These are phyloP conservation scores for Cotesia vestalis DNA, from an alignment of 1,140 invertebrate genomes.

Conservation along the genomic window DNA sequence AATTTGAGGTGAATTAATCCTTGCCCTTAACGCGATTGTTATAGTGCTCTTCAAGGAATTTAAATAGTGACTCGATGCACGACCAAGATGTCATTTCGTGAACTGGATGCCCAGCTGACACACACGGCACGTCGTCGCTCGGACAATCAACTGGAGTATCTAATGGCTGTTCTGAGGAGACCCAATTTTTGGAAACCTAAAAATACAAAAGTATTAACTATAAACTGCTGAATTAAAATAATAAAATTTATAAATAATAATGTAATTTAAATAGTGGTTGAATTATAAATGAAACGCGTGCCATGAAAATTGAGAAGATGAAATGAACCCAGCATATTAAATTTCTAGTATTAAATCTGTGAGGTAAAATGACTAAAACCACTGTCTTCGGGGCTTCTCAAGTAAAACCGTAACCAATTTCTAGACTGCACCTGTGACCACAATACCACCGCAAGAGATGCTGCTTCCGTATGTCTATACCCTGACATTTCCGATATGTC, in stretches of 20 bases:
- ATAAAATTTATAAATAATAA: slow-evolving; percentile 3
- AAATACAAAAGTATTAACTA: slow-evolving; percentile 20
- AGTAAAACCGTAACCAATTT: slow-evolving; percentile 38
- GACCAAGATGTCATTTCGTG: slow-evolving; percentile 69
- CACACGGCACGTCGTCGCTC: slow-evolving; percentile 55
- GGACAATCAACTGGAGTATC: slow-evolving; percentile 55
- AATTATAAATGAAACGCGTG: background rate
- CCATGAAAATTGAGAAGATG: background rate
- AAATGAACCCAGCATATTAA: slow-evolving; percentile 14
- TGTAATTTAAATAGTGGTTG: background rate
- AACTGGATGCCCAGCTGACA: slow-evolving; percentile 66
- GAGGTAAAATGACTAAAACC: background rate
- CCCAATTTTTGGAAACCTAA: slow-evolving; percentile 66
- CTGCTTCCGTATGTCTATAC: slow-evolving; percentile 41
- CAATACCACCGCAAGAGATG: slow-evolving; percentile 47
- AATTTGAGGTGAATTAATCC: slow-evolving; percentile 24
- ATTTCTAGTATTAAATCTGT: slow-evolving; percentile 24
- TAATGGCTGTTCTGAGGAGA: slow-evolving; percentile 60
- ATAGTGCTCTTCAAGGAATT: slow-evolving; percentile 64
- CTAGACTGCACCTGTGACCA: slow-evolving; percentile 49
- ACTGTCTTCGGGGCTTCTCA: slow-evolving; percentile 30
- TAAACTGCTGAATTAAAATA: background rate
- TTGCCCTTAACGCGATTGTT: slow-evolving; percentile 20
- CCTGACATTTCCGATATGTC: slow-evolving; percentile 44
- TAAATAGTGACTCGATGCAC: slow-evolving; percentile 67